Percentiles rank a stretch among this genome's conserved stretches.
Evolutionary conservation across 2,113 vertebrate species (phyloP).

Genomic region (Cryptoleucopteryx plumbea): DNA sequence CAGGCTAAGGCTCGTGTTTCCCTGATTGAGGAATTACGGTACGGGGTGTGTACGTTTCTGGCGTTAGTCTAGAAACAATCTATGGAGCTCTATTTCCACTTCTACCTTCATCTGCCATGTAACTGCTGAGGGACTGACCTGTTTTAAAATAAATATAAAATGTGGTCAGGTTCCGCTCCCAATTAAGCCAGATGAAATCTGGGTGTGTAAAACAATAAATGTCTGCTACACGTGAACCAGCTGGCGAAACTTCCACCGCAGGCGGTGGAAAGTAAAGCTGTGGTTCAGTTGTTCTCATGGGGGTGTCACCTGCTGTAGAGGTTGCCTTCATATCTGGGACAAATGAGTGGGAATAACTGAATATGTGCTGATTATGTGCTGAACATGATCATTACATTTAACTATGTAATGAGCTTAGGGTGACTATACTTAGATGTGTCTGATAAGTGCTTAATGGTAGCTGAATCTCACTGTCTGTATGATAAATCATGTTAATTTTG

Average conservation of each 20-base stretch:
- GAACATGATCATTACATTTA: background rate
- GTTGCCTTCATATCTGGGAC: background rate
- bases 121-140: background rate
- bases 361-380: background rate
- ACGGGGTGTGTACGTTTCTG: fast-evolving
- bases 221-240: background rate
- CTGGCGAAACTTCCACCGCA: background rate
- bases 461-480: background rate
- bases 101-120: background rate
- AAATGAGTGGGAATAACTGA: background rate
- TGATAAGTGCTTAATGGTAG: background rate
- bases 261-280: background rate
- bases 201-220: background rate
- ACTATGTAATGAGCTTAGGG: background rate
- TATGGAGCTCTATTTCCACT: background rate
- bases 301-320: too few species aligned
- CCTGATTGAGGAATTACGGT: background rate
- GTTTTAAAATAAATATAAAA: background rate
- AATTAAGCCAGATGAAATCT: background rate
- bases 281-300: background rate
- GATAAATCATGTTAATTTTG: background rate
- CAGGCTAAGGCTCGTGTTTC: background rate
- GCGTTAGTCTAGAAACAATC: background rate
- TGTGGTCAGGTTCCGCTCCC: background rate
- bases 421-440: background rate